Base-by-base conservation (phyloP, 2,113 vertebrate species). In the Gallinago undulata region DNA sequence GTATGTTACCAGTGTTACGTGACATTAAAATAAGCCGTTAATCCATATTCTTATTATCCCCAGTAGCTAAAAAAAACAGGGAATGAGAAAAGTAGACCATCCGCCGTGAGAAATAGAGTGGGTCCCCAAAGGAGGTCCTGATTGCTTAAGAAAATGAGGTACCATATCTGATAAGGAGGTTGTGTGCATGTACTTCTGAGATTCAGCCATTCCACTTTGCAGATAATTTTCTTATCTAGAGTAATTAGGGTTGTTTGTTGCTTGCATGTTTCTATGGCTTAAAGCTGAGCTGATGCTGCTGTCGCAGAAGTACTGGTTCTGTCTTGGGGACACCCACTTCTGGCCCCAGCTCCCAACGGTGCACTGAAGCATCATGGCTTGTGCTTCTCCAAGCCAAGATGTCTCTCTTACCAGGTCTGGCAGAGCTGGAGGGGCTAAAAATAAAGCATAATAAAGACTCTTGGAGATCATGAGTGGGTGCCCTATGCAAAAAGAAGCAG, bases 151-250 rank as follows among this genome's bases (percentile, higher is more conserved):
- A 93, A 86, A 92, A 87, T 66, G 27, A 41, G 43, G 33, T 73
- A 35, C 19, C 57, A 5, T 75, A 51, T 67, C 82, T 94, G 56
- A 76, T 69, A 55, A 86, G 45, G 59, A 78, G 81, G 14, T 70
- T 93, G 24, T 2, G 2, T 47, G 67, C 47, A 28, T 64, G 64
- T 75, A 17, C 91, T 73, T 59, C 60, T 66, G 43, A 76, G 57
- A 92, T 94, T 66, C 37, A 84, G 56, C 17, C 55, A 69, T 92
- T 92, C 23, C 37, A 57, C 6, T 35, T 68, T 66, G 24, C 23
- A 77, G 73, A 53, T 73, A 56, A 84, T 75, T 92, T 89, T 85
- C 94, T 95, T 48, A 96, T n/a, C 62, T 77, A 23, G 57, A 86
- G 48, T 68, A 87, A 50, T 75, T 62, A 72, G 30, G 68, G 27